Evolutionary conservation across 2,888 invertebrate genomes (phyloP), one percentile per base, ranked within the genome.

Genomic region (Ryuthela nishihirai): DNA sequence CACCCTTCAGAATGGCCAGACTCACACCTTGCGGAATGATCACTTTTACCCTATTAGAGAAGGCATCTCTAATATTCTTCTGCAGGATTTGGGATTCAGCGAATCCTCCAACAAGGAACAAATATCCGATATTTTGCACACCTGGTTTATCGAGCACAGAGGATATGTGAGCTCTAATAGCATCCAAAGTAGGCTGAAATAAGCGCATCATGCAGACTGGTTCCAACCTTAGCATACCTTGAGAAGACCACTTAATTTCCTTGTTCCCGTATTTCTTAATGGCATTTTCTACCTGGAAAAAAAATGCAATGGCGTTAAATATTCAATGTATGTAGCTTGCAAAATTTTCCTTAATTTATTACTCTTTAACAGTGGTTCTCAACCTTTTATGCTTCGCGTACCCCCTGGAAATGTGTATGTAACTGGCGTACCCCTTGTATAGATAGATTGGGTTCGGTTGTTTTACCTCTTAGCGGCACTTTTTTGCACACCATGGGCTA

Each of bases 61-160:
- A 80, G 36, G 74, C 74, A 36, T 73, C 71, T 32, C 76, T 67
- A n/a, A 80, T 72, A 64, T 76, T 75, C 49, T 77, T 72, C 67
- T 80, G 80, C 5, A 80, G 70, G 39, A 80, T 71, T 35, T 75
- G 74, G 0, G 80, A 80, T 67, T 80, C 80, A 0, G 80, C 75
- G 68, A 80, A 80, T 3, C 80, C 80, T 24, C 80, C 80, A 2
- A 80, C 80, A 45, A 80, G 72, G 69, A 80, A 80, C 65, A 80
- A 68, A 66, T 78, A 78, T 47, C 73, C 70, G 21, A 78, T 69
- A 32, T 71, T 75, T 68, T 68, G 58, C 54, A 75, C 72, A 6
- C 42, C 47, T 61, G 62, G 23, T 69, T 71, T 52, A 45, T 73
- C 70, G 54, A 79, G 69, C 15, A 79, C 76, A 15, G 73, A 71